Evolutionary conservation across 92 coral and sea anemone species (phyloP), one percentile per base, ranked within the genome.

Genomic region (Epizoanthus ramosus): DNA sequence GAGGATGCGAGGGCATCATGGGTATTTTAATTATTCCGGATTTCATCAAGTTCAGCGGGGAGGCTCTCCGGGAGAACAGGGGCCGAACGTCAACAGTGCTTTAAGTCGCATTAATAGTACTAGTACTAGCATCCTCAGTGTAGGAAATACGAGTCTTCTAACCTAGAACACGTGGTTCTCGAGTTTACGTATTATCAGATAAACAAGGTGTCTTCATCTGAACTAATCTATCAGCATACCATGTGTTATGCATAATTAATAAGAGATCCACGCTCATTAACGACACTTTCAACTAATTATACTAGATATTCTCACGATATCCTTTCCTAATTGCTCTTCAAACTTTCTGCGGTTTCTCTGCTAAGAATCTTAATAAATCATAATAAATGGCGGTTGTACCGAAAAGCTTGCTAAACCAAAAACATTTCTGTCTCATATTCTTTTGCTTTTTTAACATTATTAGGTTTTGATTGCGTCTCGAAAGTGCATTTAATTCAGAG

Each of bases 231-330:
- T 60, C 54, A 22, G 57, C 81, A 76, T 60, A 6, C 70, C 33
- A 19, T 76, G 69, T 35, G 47, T 7, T 39, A 10, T n/a, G 7
- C 13, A 67, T 76, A 76, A 76, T 76, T 76, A 76, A 0, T 76
- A n/a, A 58, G 69, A n/a, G 81, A n/a, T 59, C 61, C 22, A 76
- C 6, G 63, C 81, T 58, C 81, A 58, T 76, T 76, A 76, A 59
- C 81, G 43, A 76, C 37, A 59, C 68, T 76, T 59, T 76, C 68
- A 76, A 76, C 81, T 37, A 76, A 37, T 76, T 76, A 76, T 33
- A 59, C 31, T 6, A 54, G 47, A 76, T 35, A 60, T 76, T 59
- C 63, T 39, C 69, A 33, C 31, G 56, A 76, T 21, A 59, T 76
- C 31, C 31, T 58, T 57, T 14, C 17, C 4, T 76, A 58, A 58